These are phyloP conservation scores for Eupithecia inturbata DNA, from an alignment of 2,888 invertebrate genomes.

Conservation along the genomic window DNA sequence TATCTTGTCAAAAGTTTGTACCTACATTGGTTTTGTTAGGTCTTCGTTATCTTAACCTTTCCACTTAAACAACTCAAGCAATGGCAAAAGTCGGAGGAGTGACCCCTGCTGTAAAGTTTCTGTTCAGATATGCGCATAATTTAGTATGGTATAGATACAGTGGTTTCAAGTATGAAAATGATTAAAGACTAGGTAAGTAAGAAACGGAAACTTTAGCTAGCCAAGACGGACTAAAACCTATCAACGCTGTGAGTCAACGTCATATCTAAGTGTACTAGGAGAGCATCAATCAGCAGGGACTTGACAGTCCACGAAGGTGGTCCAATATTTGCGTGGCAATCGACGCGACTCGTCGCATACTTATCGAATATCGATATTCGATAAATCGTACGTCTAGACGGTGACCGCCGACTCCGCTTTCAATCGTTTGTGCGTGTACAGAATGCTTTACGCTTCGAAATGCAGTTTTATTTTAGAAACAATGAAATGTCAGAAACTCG, in stretches of 20 bases:
- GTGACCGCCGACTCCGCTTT: conserved; percentile 56
- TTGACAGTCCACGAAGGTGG: conserved; percentile 55
- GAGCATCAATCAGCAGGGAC: conserved; percentile 31
- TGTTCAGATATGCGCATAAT: background rate
- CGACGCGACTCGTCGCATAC: conserved; percentile 54
- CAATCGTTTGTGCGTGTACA: conserved; percentile 50
- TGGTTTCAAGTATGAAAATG: background rate
- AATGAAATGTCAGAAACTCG: conserved; percentile 24
- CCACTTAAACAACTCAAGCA: background rate
- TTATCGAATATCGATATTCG: conserved; percentile 47
- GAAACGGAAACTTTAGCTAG: background rate
- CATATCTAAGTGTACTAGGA: conserved; percentile 27
- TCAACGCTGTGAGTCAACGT: conserved; percentile 10
- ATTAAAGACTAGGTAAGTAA: background rate
- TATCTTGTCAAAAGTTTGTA: background rate
- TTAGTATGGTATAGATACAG: background rate
- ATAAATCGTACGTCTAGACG: conserved; percentile 54
- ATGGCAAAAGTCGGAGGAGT: background rate
- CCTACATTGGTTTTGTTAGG: background rate
- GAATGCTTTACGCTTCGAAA: conserved; percentile 51
- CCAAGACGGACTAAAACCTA: background rate
- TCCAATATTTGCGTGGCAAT: conserved; percentile 62
- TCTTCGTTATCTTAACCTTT: no score
- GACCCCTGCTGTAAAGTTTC: background rate
- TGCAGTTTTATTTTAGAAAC: conserved; percentile 39